Base-by-base conservation (phyloP, 1,140 invertebrate species). In the Aethina tumida region DNA sequence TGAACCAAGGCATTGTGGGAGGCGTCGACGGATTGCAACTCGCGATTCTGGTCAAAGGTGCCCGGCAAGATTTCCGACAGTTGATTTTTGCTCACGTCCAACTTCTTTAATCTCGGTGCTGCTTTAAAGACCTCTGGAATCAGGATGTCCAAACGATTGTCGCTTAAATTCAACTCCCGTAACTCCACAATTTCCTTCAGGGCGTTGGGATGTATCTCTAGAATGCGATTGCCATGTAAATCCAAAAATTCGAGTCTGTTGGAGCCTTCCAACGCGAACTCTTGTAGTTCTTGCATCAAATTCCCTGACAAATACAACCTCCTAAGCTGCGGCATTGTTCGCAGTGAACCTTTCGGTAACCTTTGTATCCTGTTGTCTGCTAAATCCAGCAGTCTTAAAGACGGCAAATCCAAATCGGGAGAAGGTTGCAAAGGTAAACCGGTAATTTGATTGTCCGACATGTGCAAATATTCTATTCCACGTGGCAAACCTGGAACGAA, bases 71-170 rank as follows among this genome's bases (percentile, higher is more conserved):
- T 74, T 53, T 72, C 77, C 15, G 74, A 73, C 15, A 91, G 61
- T 49, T 77, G 74, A 58, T 92, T 93, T 44, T 75, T 73, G 35
- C 80, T 85, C 1, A 91, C 55, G 62, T 89, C 82, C 6, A 92
- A 49, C 39, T 65, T 67, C 37, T 75, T 74, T 16, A 90, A 56
- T 37, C 69, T 66, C 5, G 59, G 52, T 43, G 79, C 79, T 19
- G 79, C 75, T 35, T 74, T 68, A 15, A 90, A 75, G 3, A 79
- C 56, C 38, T 77, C 73, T 6, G 78, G 69, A 43, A 75, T 71
- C 16, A 90, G 64, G 16, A 71, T 63, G 44, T 84, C 79, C 32
- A 92, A 62, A 35, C 77, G 70, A 59, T 91, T 92, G 14, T 83
- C 77, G 21, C 77, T 70, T 6, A 91, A 54, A 59, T 80, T 81